Conservation (phyloP, 2,888 invertebrate genomes). For the Pristionchus exspectatus region DNA sequence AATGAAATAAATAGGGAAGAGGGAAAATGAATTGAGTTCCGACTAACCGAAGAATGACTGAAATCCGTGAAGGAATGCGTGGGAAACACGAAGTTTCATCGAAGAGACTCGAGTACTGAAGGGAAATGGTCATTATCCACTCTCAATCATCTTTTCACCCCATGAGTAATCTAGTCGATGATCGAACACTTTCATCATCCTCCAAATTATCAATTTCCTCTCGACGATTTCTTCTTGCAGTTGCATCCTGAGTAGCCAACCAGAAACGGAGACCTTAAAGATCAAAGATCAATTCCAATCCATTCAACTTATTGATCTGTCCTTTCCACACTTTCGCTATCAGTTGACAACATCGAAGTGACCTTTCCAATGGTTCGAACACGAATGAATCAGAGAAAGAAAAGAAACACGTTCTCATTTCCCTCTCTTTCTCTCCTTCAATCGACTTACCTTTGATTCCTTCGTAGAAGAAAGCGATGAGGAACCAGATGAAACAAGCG, state of each 20-base stretch:
- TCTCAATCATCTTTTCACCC: not conserved
- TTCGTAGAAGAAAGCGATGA: conserved; percentile 35
- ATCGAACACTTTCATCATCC: conserved; percentile 37
- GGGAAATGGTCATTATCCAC: not conserved
- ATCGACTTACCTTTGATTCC: conserved; percentile 44
- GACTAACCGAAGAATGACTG: conserved; percentile 9
- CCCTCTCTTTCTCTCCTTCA: not conserved
- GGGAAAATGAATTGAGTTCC: not conserved
- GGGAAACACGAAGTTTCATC: not conserved
- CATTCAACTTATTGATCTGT: not conserved
- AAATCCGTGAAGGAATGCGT: conserved; percentile 34
- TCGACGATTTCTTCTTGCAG: conserved; percentile 6
- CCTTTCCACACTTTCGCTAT: not conserved
- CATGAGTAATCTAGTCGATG: not conserved
- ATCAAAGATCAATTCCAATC: not conserved
- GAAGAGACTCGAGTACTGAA: conserved; percentile 47
- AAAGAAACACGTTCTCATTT: conserved; percentile 14
- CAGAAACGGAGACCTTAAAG: conserved; percentile 35
- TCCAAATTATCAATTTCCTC: not conserved
- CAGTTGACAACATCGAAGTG: not conserved
- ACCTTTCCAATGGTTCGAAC: not conserved
- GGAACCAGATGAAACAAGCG: conserved; percentile 3
- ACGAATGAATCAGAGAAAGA: not conserved
- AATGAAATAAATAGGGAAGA: not conserved
- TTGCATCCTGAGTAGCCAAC: conserved; percentile 30